A percentile compares a stretch with the other conserved stretches of the same genome.
phyloP scores from a whole-genome alignment of 2,888 invertebrate genomes.

The Caenorhabditis sinica region DNA sequence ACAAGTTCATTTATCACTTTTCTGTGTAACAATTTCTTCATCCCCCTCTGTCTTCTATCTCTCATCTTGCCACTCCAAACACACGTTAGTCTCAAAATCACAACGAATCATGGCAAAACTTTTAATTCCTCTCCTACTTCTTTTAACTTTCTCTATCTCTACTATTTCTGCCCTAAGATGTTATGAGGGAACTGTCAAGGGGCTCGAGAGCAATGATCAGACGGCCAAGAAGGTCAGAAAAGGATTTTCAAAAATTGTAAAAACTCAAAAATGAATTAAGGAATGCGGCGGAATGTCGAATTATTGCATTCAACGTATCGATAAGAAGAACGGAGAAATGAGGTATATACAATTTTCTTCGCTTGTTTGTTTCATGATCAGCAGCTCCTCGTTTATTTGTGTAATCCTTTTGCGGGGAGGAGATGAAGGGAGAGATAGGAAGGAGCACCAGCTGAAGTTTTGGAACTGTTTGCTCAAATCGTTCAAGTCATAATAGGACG shows the following conservation, averaged over 20 bases:
- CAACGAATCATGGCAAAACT: constrained; percentile 44
- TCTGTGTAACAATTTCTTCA: constrained; percentile 46
- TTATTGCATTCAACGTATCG: constrained; percentile 72
- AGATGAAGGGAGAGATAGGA: background rate
- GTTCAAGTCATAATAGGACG: constrained; percentile 34
- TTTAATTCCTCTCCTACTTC: constrained; percentile 15
- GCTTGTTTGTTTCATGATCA: constrained; percentile 28
- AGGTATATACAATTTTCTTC: constrained; percentile 20
- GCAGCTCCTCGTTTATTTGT: constrained; percentile 37
- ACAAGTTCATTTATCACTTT: constrained; percentile 48
- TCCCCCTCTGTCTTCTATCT: background rate
- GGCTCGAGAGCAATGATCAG: constrained; percentile 64
- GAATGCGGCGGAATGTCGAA: constrained; percentile 72
- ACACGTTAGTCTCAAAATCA: constrained; percentile 1
- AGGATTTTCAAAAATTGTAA: background rate
- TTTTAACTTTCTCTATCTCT: constrained; percentile 10
- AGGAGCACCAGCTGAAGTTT: background rate
- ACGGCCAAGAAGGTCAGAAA: constrained; percentile 62
- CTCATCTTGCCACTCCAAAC: background rate
- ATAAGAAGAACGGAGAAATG: constrained; percentile 68
- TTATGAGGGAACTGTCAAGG: constrained; percentile 68
- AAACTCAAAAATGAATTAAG: constrained; percentile 52
- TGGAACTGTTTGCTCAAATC: constrained; percentile 53
- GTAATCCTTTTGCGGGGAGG: constrained; percentile 49
- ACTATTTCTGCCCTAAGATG: constrained; percentile 58